Evolutionary conservation across 2,888 invertebrate genomes (phyloP), one percentile per base, ranked within the genome.

Genomic region (Drosophila mimica): DNA sequence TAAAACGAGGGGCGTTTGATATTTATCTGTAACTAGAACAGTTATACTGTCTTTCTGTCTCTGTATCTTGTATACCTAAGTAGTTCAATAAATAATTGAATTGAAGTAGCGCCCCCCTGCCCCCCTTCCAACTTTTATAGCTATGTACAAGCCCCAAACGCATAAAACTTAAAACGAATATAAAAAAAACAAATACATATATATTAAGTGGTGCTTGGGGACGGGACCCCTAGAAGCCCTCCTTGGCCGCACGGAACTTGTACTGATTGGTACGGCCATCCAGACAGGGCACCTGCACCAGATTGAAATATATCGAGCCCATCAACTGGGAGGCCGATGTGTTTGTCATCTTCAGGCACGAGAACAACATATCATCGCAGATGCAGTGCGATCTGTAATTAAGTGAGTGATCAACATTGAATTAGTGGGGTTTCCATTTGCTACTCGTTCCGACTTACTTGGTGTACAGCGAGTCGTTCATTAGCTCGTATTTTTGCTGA

Each of bases 251-350:
- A 17, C 93, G 90, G 74, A 89, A 93, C 70, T 90, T 85, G 79
- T 89, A 92, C 13, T 84, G 83, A 38, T 86, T 85, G 38, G 79
- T 80, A 1, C 82, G 84, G 6, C 91, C 91, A 30, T 88, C 78
- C 74, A 93, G 67, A 54, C 93, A 93, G 38, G 93, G 93, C 52
- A 93, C 93, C 93, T 96, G 96, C 49, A 97, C 95, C 76, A 97
- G 93, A 92, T 97, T 97, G 92, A 97, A 98, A 92, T 97, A 97
- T 75, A 97, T 96, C 88, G 96, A 96, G 49, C 97, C 97, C 95
- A 98, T 96, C 5, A 93, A 92, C 70, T 95, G 94, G 0, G 97
- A 96, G 9, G 96, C 95, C 49, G 96, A 95, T 33, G 96, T 95
- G 82, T 95, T 95, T 36, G 96, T 95, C 61, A 94, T 93, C 92